Conservation (phyloP, 2,888 invertebrate species). For the Tipula lateralis region DNA sequence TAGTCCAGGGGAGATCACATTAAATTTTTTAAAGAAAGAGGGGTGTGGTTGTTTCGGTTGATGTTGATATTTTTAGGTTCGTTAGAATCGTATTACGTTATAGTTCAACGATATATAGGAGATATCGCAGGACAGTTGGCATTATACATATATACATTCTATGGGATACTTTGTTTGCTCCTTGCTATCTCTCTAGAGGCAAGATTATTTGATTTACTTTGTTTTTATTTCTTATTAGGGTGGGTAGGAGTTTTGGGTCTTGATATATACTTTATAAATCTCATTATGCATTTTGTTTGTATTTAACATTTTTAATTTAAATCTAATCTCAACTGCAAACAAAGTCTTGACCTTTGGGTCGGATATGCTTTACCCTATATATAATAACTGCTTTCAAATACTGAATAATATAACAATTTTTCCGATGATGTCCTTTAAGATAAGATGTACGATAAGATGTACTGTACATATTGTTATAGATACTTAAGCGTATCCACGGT, state of each 20-base stretch:
- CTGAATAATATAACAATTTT: too few species aligned
- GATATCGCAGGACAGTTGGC: neutral
- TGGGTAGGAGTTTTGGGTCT: neutral
- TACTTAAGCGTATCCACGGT: too few species aligned
- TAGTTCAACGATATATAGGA: neutral
- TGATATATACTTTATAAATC: too few species aligned
- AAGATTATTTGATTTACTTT: neutral
- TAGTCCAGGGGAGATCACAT: neutral
- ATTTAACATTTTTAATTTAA: too few species aligned
- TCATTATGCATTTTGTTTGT: too few species aligned
- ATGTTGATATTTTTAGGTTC: neutral
- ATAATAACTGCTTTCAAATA: too few species aligned
- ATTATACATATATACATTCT: neutral
- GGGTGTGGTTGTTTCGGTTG: neutral
- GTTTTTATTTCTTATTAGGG: neutral
- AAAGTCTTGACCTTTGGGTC: too few species aligned
- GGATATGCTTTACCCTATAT: too few species aligned
- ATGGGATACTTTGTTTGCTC: neutral
- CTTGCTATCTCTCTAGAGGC: neutral
- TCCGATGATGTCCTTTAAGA: too few species aligned
- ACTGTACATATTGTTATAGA: too few species aligned
- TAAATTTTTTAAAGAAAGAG: neutral
- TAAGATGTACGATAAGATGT: too few species aligned
- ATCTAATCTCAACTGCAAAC: too few species aligned
- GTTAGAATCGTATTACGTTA: neutral